A percentile compares a stretch with the other conserved stretches of the same genome.
Conservation (phyloP, 2,888 invertebrate species). For the Cephus spinipes region DNA sequence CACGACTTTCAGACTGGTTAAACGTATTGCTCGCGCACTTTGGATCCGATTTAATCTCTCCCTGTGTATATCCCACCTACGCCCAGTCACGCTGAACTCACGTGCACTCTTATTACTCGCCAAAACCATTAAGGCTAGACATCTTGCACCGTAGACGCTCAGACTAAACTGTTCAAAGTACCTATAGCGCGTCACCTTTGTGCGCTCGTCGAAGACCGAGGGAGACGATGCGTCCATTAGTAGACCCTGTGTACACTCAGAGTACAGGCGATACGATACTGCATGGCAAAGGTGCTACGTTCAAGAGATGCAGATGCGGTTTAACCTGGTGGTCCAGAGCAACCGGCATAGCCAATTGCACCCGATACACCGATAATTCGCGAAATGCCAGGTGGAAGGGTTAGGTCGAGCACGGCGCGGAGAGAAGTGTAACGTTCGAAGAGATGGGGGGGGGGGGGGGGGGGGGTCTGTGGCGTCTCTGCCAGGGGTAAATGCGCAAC, state of each 20-base stretch:
- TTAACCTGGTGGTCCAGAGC: background rate
- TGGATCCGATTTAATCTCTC: slow-evolving; percentile 48
- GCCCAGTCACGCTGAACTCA: background rate
- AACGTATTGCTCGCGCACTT: slow-evolving; percentile 41
- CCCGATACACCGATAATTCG: slow-evolving; percentile 42
- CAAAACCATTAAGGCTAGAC: background rate
- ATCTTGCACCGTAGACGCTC: background rate
- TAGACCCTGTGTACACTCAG: background rate
- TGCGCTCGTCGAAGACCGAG: background rate
- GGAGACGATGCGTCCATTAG: background rate
- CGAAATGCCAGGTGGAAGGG: slow-evolving; percentile 28
- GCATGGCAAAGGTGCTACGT: background rate
- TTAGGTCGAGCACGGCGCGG: background rate
- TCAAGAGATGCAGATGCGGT: background rate
- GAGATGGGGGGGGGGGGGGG: background rate
- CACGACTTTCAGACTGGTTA: slow-evolving; percentile 26
- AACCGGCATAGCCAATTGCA: slow-evolving; percentile 29
- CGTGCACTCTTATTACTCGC: background rate
- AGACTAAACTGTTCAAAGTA: background rate
- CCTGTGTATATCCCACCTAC: background rate
- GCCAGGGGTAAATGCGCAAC: background rate
- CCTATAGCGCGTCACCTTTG: background rate
- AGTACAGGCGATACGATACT: background rate
- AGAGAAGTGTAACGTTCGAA: background rate
- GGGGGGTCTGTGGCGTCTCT: background rate